These are phyloP conservation scores for Ommatoiulus sabulosus DNA, from an alignment of 2,888 invertebrate species.

Conservation along the genomic window DNA sequence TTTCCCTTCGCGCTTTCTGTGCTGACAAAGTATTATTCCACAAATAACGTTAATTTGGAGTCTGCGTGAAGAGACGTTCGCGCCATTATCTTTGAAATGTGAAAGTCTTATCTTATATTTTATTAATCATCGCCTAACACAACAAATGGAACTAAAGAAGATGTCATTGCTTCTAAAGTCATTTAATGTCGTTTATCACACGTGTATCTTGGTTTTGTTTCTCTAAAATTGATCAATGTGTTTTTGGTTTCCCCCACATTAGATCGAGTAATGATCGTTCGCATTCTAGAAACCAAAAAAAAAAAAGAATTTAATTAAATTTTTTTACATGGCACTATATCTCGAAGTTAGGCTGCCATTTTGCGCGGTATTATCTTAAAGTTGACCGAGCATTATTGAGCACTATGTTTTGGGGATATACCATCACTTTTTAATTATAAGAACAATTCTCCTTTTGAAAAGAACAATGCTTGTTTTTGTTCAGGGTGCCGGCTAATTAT, in stretches of 20 bases:
- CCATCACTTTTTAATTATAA: background rate
- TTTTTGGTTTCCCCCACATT: background rate
- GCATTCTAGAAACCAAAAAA: background rate
- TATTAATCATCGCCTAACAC: background rate
- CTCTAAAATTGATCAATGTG: background rate
- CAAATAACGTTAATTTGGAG: background rate
- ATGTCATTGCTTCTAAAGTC: background rate
- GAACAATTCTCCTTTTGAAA: background rate
- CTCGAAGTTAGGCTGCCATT: background rate
- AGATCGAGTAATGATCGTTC: background rate
- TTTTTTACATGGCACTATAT: background rate
- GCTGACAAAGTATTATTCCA: background rate
- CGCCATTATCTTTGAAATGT: background rate
- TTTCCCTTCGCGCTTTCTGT: constrained; percentile 11
- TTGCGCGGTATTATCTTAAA: background rate
- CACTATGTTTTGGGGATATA: background rate
- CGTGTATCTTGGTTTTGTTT: background rate
- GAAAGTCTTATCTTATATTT: constrained; percentile 28
- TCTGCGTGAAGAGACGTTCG: background rate
- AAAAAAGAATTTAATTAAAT: constrained; percentile 42
- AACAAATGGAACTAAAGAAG: background rate
- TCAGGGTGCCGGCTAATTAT: background rate
- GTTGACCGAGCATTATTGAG: background rate
- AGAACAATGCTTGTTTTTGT: background rate
- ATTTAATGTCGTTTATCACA: background rate